phyloP scores from a whole-genome alignment of 1,140 invertebrate genomes.

The Temnothorax longispinosus region DNA sequence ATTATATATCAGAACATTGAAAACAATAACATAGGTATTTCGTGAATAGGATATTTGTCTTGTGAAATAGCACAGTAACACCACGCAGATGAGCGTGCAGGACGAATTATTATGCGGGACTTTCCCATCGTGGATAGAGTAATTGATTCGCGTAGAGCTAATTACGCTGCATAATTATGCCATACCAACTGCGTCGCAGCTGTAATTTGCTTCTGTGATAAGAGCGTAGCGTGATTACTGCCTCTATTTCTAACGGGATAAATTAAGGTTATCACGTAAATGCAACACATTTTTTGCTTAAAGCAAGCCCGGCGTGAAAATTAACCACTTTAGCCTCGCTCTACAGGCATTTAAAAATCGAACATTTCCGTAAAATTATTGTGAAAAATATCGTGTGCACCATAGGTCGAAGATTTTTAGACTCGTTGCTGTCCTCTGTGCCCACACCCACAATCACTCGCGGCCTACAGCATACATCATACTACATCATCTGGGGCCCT shows the following conservation, averaged over 20 bases:
- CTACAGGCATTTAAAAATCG: too few species aligned
- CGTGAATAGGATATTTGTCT: background rate
- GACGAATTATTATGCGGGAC: constrained; percentile 30
- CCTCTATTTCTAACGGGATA: constrained; percentile 62
- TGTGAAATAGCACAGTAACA: background rate
- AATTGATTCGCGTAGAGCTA: constrained; percentile 67
- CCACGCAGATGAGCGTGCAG: constrained; percentile 21
- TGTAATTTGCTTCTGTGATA: constrained; percentile 70
- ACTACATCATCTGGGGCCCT: background rate
- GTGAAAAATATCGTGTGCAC: too few species aligned
- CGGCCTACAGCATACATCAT: too few species aligned
- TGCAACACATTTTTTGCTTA: constrained; percentile 59
- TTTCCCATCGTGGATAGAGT: constrained; percentile 39
- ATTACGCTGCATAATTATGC: constrained; percentile 67
- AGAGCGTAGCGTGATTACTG: constrained; percentile 60
- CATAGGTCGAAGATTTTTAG: too few species aligned
- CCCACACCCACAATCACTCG: too few species aligned
- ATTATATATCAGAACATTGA: background rate
- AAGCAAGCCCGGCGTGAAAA: too few species aligned
- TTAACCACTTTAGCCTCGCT: too few species aligned
- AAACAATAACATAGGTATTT: background rate
- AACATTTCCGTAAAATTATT: too few species aligned
- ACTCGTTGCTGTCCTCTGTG: too few species aligned
- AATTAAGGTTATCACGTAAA: constrained; percentile 66
- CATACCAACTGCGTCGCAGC: constrained; percentile 32